phyloP scores from a whole-genome alignment of 2,888 invertebrate species.

The Plagodis dolabraria region DNA sequence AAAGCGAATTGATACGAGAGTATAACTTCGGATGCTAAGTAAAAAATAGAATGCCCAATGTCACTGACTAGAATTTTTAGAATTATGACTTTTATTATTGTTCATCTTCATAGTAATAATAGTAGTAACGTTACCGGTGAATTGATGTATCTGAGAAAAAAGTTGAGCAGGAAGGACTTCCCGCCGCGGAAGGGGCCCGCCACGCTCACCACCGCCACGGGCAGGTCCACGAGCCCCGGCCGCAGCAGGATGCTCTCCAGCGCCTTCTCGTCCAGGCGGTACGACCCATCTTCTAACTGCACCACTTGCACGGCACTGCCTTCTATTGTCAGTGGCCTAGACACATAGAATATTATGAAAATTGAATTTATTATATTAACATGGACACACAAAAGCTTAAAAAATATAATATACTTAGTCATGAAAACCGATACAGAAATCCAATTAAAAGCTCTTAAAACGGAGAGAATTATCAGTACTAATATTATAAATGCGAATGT shows the following conservation, averaged over 20 bases:
- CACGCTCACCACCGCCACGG: constrained; percentile 42
- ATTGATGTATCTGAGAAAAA: constrained; percentile 31
- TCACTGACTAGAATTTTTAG: too few relatives aligned
- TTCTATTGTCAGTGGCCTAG: background rate
- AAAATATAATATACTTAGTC: too few relatives aligned
- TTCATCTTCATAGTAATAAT: background rate
- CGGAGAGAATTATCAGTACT: too few relatives aligned
- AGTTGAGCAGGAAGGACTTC: constrained; percentile 44
- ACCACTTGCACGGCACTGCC: constrained; percentile 25
- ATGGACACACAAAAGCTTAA: too few relatives aligned
- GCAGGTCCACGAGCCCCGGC: constrained; percentile 29
- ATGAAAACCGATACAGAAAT: too few relatives aligned
- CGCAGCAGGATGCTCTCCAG: constrained; percentile 30
- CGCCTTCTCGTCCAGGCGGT: background rate
- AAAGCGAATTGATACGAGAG: too few relatives aligned
- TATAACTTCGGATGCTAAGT: too few relatives aligned
- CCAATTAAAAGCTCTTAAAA: too few relatives aligned
- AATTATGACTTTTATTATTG: background rate
- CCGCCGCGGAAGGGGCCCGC: constrained; percentile 43
- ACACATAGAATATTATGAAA: too few relatives aligned
- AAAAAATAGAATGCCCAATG: too few relatives aligned
- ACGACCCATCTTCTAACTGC: background rate
- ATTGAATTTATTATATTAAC: too few relatives aligned
- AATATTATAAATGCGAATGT: too few relatives aligned
- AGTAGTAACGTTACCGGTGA: background rate